Conservation (phyloP, 2,113 vertebrate species). For the Engraulis encrasicolus region DNA sequence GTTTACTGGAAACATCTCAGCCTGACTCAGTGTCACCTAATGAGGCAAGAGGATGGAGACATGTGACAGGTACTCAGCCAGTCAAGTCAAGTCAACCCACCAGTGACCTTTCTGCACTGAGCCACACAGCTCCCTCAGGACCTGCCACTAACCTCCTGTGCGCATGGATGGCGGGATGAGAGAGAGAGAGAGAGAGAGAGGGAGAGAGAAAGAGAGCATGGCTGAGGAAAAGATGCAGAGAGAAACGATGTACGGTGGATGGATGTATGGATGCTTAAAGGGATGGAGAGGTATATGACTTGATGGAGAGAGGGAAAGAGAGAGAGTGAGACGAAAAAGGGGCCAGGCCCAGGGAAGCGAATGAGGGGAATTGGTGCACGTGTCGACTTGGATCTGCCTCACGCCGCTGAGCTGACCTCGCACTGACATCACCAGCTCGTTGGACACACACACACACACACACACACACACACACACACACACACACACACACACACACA, state of each 20-base stretch:
- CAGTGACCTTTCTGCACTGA: background rate
- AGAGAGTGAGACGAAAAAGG: background rate
- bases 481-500: no score
- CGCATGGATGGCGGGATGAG: background rate
- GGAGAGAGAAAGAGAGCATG: background rate
- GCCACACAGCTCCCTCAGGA: background rate
- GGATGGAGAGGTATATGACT: background rate
- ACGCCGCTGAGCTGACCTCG: background rate
- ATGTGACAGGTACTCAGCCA: conserved; percentile 6
- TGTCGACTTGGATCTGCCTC: conserved; percentile 3
- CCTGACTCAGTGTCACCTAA: conserved; percentile 30
- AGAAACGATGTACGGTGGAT: background rate
- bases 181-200: no score
- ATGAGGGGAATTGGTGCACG: background rate
- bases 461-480: no score
- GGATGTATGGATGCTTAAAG: background rate
- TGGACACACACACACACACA: no score
- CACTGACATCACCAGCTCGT: background rate
- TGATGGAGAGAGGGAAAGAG: background rate
- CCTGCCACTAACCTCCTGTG: no score
- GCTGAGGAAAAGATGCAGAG: background rate
- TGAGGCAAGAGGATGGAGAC: background rate
- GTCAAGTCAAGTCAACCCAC: background rate
- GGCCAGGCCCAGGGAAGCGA: background rate
- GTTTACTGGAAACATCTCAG: conserved; percentile 60